phyloP scores from a whole-genome alignment of 2,113 vertebrate genomes.

The Phycodurus eques region DNA sequence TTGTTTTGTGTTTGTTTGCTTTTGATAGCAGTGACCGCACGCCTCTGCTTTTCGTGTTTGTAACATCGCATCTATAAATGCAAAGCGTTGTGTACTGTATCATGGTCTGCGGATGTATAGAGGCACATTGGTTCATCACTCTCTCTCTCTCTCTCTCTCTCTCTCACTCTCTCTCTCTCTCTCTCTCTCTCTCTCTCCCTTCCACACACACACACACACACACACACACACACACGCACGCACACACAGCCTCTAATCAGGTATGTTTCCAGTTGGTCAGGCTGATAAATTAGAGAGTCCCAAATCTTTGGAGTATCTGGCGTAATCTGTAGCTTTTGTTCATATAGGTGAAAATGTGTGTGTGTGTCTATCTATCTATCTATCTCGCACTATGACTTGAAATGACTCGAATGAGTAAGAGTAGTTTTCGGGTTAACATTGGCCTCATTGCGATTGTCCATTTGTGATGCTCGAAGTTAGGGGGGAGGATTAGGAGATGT shows the following conservation, averaged over 20 bases:
- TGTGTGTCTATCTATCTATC: slow-evolving; percentile 8
- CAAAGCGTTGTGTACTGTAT: not conserved
- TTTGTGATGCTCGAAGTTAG: not conserved
- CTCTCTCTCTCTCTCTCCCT: not conserved
- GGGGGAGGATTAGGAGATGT: not conserved
- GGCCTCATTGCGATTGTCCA: slow-evolving; percentile 2
- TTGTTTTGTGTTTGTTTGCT: not conserved
- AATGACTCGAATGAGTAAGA: not conserved
- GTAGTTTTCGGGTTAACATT: not conserved
- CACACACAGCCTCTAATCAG: slow-evolving; percentile 47
- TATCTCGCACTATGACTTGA: not conserved
- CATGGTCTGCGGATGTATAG: not conserved
- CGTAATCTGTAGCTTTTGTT: slow-evolving; percentile 21
- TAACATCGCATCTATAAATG: slow-evolving; percentile 18
- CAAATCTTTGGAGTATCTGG: slow-evolving; percentile 33
- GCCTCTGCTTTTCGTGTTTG: slow-evolving; percentile 21
- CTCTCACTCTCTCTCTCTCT: too few species aligned
- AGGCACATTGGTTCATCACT: not conserved
- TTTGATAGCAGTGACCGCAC: not conserved
- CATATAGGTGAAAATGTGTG: slow-evolving; percentile 24
- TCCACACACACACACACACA: slow-evolving; percentile 15
- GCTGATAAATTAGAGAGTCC: slow-evolving; percentile 53
- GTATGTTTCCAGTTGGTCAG: slow-evolving; percentile 49
- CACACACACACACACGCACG: slow-evolving; percentile 12
- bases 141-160: not conserved